These are phyloP conservation scores for Galerucella calmariensis DNA, from an alignment of 2,888 invertebrate species.

Conservation along the genomic window DNA sequence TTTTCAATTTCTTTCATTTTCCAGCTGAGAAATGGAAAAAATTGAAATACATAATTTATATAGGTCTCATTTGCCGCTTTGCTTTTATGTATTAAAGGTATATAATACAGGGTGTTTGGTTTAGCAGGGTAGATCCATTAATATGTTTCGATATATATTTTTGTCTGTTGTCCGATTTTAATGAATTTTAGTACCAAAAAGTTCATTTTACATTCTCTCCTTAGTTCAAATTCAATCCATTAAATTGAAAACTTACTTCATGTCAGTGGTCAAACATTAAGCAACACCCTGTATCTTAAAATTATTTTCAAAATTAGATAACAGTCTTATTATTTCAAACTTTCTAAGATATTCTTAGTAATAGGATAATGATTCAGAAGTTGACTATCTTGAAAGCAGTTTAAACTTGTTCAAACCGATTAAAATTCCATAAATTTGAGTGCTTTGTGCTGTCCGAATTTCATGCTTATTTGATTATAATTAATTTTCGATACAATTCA, in stretches of 20 bases:
- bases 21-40: not conserved
- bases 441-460: not conserved
- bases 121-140: not conserved
- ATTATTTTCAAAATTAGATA: conserved; percentile 3
- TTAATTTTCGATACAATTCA: not conserved
- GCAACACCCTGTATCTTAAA: not conserved
- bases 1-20: not conserved
- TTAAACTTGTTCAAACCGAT: not conserved
- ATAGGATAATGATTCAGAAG: conserved; percentile 5
- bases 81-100: conserved; percentile 29
- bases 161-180: no score
- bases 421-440: not conserved
- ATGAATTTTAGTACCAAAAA: no score
- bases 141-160: no score
- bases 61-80: conserved; percentile 33
- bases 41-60: conserved; percentile 5
- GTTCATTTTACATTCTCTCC: no score
- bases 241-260: not conserved
- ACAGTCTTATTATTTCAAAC: not conserved
- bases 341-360: not conserved
- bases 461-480: not conserved
- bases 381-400: not conserved
- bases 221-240: no score
- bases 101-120: conserved; percentile 12
- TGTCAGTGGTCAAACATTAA: not conserved